These are phyloP conservation scores for Odontophorus gujanensis DNA, from an alignment of 2,113 vertebrate species.

Conservation along the genomic window DNA sequence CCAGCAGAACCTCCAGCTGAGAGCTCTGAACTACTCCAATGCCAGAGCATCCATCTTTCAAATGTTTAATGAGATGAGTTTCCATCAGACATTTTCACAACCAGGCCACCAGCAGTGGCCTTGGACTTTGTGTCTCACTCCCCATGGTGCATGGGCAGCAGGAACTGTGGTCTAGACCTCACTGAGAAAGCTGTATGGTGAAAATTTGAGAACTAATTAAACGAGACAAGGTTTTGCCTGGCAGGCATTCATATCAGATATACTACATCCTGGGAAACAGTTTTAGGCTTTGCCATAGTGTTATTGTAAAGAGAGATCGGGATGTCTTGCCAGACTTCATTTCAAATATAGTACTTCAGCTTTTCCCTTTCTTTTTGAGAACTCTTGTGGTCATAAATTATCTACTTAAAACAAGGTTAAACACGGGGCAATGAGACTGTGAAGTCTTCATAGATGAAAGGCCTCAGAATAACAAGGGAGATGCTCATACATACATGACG, in stretches of 20 bases:
- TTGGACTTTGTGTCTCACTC: conserved; percentile 16
- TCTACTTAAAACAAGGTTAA: conserved; percentile 45
- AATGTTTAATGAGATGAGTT: conserved; percentile 62
- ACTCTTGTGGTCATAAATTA: conserved; percentile 20
- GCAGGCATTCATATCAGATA: conserved; percentile 49
- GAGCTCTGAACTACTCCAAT: conserved; percentile 24
- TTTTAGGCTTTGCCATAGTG: conserved; percentile 55
- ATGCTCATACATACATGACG: neutral
- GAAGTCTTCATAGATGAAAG: neutral
- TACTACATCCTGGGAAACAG: neutral
- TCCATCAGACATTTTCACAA: conserved; percentile 42
- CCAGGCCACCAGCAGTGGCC: conserved; percentile 46
- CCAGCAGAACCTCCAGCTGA: conserved; percentile 68
- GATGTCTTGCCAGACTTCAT: conserved; percentile 6
- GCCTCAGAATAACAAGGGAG: neutral
- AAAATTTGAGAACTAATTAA: conserved; percentile 69
- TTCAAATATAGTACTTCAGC: conserved; percentile 13
- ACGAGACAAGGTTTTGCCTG: conserved; percentile 46
- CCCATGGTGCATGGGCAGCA: conserved; percentile 33
- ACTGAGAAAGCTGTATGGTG: conserved; percentile 43
- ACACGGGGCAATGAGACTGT: neutral
- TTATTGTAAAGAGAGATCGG: neutral
- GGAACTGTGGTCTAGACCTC: conserved; percentile 33
- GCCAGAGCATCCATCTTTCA: conserved; percentile 59
- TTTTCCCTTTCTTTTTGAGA: conserved; percentile 23